Base-by-base conservation (phyloP, 2,888 invertebrate genomes). In the Danaus chrysippus region DNA sequence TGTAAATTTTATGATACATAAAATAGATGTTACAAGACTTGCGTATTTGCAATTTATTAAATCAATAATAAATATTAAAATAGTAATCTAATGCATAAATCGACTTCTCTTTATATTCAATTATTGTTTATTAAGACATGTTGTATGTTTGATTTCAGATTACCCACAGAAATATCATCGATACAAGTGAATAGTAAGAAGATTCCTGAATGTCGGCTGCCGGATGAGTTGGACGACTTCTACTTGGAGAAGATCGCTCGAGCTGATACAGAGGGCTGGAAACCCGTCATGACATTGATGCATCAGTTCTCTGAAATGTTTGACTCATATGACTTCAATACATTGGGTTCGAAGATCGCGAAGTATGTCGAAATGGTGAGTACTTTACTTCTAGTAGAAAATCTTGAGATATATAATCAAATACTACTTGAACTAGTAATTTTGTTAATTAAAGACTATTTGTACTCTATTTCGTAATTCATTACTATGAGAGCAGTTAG, bases 361-460 rank as follows among this genome's bases (percentile, higher is more conserved):
- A 83, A 73, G 72, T 87, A 84, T 68, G 73, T 89, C 8, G 90
- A 90, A 5, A 69, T 72, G 66, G 90, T 90, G 63, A 85, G 88
- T 67, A 42, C 9, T 15, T 34, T 23, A 23, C 15, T 17, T 10
- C 19, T 23, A 12, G 23, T 15, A n/a, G 54, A n/a, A 54, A n/a
- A 34, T n/a, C 12, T 8, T 23, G 19, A 15, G 46, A 13, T 13
- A 46, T 46, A 46, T 42, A 3, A 5, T 13, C 34, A 23, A 13
- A 6, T 42, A n/a, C 8, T n/a, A 23, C 10, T 23, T 54, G 54
- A 12, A 43, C 43, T 43, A 2, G 11, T n/a, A 10, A 43, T n/a
- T 1, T 15, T n/a, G 13, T 15, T 15, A 13, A 46, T 34, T 23
- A 23, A 34, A 34, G 3, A 5, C 23, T 34, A 6, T 6, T 8